These are phyloP conservation scores for Aulostomus chinensis DNA, from an alignment of 2,797 vertebrate genomes.

Conservation along the genomic window DNA sequence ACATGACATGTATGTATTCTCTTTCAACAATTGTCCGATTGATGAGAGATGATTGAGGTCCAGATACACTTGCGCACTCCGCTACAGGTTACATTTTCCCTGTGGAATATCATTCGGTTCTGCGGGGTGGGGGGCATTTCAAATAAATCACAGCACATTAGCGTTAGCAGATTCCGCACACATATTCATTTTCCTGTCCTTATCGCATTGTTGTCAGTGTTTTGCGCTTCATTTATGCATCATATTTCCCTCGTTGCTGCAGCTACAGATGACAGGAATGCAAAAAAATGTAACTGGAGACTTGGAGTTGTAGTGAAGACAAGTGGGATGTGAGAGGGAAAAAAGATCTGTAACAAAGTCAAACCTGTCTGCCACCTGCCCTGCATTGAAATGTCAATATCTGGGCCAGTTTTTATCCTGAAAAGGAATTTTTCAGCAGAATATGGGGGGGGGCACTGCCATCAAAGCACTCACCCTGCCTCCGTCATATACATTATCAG, in stretches of 20 bases:
- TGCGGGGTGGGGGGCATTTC: constrained; percentile 51
- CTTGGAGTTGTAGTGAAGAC: constrained; percentile 9
- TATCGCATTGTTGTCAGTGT: constrained; percentile 54
- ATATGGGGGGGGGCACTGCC: too few relatives aligned
- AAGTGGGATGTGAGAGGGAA: constrained; percentile 43
- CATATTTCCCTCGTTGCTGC: constrained; percentile 46
- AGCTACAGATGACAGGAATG: constrained; percentile 56
- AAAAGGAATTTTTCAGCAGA: constrained; percentile 36
- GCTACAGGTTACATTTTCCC: constrained; percentile 47
- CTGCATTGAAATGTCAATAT: constrained; percentile 62
- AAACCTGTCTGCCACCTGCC: constrained; percentile 49
- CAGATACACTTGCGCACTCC: too few relatives aligned
- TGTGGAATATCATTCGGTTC: constrained; percentile 54
- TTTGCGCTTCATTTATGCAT: constrained; percentile 55
- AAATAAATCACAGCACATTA: constrained; percentile 57
- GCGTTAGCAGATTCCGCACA: constrained; percentile 32
- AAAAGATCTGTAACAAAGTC: too few relatives aligned
- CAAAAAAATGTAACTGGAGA: constrained; percentile 39
- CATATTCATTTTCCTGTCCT: constrained; percentile 51
- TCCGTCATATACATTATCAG: constrained; percentile 30
- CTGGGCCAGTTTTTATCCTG: constrained; percentile 42
- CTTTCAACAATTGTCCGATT: constrained; percentile 48
- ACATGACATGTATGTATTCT: constrained; percentile 29
- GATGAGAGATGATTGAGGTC: too few relatives aligned
- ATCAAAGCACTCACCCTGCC: constrained; percentile 25